Evolutionary conservation across 2,113 vertebrate species (phyloP), one percentile per base, ranked within the genome.

Genomic region (Nesoenas mayeri): DNA sequence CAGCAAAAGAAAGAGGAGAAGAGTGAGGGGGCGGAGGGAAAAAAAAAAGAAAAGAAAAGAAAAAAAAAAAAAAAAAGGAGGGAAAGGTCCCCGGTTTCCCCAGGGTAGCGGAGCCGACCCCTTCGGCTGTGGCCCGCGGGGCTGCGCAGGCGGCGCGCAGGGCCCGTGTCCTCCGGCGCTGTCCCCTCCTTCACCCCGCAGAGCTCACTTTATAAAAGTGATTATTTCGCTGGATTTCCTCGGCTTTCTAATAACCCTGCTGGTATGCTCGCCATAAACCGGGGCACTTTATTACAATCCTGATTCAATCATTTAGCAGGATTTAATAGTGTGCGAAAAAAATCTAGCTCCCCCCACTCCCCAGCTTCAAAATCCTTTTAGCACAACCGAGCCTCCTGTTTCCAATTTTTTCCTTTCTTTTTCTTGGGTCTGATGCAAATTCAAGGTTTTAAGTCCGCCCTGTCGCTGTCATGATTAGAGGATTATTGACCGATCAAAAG

Each of bases 281-380:
- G 32, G 65, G 57, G 79, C 73, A 93, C 48, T 89, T 95, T 71
- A 85, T 94, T 96, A 78, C 85, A 58, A 84, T 87, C 96, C 78
- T 51, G 85, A 96, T 91, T 95, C 92, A 89, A 95, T 97, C 96
- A 96, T 96, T 96, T 97, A 96, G 94, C 96, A 95, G 88, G 96
- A 93, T 84, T 97, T 98, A 94, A 95, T 73, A 89, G 95, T 54
- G 93, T 95, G 88, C n/a, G 92, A 96, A 98, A 97, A 95, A 96
- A 90, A 74, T 91, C 72, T 54, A 2, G 2, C 70, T 65, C 70
- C 91, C 66, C 66, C 32, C 31, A 2, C n/a, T 32, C 82, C 89
- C 88, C 72, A 77, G 47, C 66, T 79, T 92, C 77, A 60, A 64
- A 73, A 82, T 67, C 73, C 88, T 36, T 89, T 83, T 50, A 92